These are phyloP conservation scores for Amiota minor DNA, from an alignment of 2,888 invertebrate genomes.

Conservation along the genomic window DNA sequence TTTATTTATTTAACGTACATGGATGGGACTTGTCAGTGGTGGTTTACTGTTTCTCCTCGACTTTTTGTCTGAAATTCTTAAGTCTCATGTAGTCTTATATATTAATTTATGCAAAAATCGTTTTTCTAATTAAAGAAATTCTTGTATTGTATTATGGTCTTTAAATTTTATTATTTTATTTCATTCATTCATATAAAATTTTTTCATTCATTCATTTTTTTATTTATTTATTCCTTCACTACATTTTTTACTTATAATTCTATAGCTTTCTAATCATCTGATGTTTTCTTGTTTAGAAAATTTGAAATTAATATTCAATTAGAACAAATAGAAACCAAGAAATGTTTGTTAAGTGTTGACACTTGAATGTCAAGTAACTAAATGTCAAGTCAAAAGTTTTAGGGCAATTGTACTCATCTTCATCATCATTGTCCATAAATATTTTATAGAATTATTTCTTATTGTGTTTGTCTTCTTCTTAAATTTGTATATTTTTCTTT, in stretches of 20 bases:
- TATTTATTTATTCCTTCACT: background rate
- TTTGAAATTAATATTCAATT: constrained; percentile 28
- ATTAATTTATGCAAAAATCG: constrained; percentile 41
- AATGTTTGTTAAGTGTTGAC: constrained; percentile 1
- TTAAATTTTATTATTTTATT: constrained; percentile 22
- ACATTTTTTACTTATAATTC: background rate
- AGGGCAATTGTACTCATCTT: background rate
- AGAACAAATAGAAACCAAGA: constrained; percentile 11
- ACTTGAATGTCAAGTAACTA: background rate
- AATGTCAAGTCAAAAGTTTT: background rate
- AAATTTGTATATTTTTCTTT: too few relatives aligned
- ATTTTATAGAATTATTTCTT: too few relatives aligned
- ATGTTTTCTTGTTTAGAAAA: constrained; percentile 2
- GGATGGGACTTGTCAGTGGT: background rate
- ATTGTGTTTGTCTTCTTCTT: too few relatives aligned
- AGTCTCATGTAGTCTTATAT: background rate
- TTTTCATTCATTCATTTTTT: background rate
- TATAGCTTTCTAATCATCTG: background rate
- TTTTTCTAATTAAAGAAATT: constrained; percentile 37
- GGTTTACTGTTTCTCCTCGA: background rate
- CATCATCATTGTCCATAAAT: too few relatives aligned
- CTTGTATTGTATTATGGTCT: constrained; percentile 17
- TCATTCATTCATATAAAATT: background rate
- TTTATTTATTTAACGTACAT: background rate
- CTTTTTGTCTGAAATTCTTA: background rate